phyloP scores from a whole-genome alignment of 2,113 vertebrate species.

The Eurystomus gularis region DNA sequence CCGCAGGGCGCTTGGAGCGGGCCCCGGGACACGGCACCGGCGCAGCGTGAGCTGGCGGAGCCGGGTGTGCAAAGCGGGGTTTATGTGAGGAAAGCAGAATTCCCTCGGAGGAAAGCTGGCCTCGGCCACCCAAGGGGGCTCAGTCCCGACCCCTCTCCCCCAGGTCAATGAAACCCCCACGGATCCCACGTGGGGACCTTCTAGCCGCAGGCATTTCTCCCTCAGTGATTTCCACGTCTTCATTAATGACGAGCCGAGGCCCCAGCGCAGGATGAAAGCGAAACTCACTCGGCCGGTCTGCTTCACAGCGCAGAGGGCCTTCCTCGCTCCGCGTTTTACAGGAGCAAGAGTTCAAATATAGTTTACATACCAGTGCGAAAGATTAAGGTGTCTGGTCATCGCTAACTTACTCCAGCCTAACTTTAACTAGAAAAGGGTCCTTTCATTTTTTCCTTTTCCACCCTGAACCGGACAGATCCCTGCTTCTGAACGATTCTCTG shows the following conservation, averaged over 20 bases:
- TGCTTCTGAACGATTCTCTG: not conserved
- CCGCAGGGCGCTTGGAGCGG: not conserved
- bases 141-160: not conserved
- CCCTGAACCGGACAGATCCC: not conserved
- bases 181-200: not conserved
- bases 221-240: not conserved
- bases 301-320: not conserved
- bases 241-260: not conserved
- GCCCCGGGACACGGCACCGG: not conserved
- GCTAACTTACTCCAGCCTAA: not conserved
- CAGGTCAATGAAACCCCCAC: not conserved
- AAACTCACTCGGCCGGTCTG: conserved; percentile 21
- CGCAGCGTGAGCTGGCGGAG: not conserved
- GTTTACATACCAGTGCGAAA: conserved; percentile 41
- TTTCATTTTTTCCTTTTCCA: not conserved
- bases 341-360: conserved; percentile 57
- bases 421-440: not conserved
- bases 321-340: not conserved
- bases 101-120: not conserved
- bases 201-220: not conserved
- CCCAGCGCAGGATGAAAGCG: conserved; percentile 11
- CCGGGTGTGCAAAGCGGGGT: not conserved
- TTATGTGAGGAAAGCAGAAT: not conserved
- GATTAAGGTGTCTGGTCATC: conserved; percentile 1
- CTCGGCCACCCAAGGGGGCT: not conserved